Base-by-base conservation (phyloP, 1,140 invertebrate species). In the Elymnias hypermnestra region DNA sequence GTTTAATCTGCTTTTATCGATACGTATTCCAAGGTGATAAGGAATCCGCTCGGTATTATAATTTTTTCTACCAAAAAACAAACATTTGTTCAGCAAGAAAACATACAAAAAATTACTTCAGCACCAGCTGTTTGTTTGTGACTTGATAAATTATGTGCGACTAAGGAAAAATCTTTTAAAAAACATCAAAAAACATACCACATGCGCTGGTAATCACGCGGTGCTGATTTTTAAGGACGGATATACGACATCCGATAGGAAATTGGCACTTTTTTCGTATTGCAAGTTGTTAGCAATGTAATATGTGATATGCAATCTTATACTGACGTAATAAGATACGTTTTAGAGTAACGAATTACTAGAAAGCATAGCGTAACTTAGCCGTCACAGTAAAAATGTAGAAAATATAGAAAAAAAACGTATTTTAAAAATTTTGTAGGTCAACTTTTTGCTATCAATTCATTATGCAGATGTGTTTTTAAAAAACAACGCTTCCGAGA, bases 371-470 rank as follows among this genome's bases (percentile, higher is more conserved):
- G 29, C 37, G 31, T 28, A 38, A 40, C 3, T 44, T 43, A 21
- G n/a, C 2, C 36, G 22, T 36, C 36, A 26, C 41, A 57, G 55
- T 63, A 40, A 56, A 66, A 71, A 54, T 26, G 26, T 25, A 36
- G 52, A 65, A 66, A 53, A 29, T 4, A 15, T 19, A 4, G 37
- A 42, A 69, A 74, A 72, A 55, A 36, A 46, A 18, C 25, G 68
- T 61, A 57, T 56, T 69, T 72, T 81, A 74, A 72, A 63, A 81
- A 53, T 66, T 75, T 76, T 72, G 63, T 84, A 78, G 81, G 81
- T 84, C 72, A 82, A 67, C 41, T 84, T 84, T 84, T 84, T 84
- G 71, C 71, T 72, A 75, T 72, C 63, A 77, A 72, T 83, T 75
- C 65, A 67, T 70, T 84, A 84, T 84, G 81, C 77, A 84, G 77